Evolutionary conservation across 2,888 invertebrate species (phyloP).

Genomic region (Leucophenga montana): DNA sequence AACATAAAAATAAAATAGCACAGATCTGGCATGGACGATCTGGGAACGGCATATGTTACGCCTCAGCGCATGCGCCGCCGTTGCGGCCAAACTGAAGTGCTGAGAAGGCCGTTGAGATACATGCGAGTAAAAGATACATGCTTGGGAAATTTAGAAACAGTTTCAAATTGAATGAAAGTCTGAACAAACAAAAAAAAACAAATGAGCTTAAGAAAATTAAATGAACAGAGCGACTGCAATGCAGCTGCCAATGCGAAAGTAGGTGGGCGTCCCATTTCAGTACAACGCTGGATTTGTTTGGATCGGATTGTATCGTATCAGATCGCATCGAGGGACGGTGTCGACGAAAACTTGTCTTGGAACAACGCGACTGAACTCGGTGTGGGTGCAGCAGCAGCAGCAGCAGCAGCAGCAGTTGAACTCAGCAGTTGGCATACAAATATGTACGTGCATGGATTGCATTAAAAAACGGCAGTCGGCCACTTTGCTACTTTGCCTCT

Average conservation of each 20-base stretch:
- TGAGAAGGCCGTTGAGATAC: neutral
- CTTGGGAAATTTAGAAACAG: constrained; percentile 47
- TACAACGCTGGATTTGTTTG: constrained; percentile 15
- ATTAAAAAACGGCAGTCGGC: too few species aligned
- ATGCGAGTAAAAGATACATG: constrained; percentile 31
- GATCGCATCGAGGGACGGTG: too few species aligned
- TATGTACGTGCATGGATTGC: too few species aligned
- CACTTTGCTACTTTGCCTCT: too few species aligned
- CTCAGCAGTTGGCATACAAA: too few species aligned
- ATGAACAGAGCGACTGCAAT: neutral
- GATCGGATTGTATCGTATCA: constrained; percentile 40
- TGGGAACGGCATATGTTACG: constrained; percentile 40
- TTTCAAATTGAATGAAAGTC: constrained; percentile 10
- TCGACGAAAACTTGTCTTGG: too few species aligned
- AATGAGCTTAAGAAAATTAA: neutral
- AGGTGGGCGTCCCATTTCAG: constrained; percentile 48
- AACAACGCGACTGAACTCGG: neutral
- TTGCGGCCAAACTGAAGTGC: constrained; percentile 29
- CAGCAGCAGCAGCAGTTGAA: neutral
- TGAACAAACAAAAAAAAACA: constrained; percentile 1
- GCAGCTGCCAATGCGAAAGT: constrained; percentile 40
- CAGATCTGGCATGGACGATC: constrained; percentile 28
- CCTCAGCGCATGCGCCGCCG: constrained; percentile 49
- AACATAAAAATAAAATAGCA: constrained; percentile 33
- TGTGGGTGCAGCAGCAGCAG: constrained; percentile 20